Evolutionary conservation across 2,797 vertebrate species (phyloP).

Genomic region (Euphonia xanthogaster): DNA sequence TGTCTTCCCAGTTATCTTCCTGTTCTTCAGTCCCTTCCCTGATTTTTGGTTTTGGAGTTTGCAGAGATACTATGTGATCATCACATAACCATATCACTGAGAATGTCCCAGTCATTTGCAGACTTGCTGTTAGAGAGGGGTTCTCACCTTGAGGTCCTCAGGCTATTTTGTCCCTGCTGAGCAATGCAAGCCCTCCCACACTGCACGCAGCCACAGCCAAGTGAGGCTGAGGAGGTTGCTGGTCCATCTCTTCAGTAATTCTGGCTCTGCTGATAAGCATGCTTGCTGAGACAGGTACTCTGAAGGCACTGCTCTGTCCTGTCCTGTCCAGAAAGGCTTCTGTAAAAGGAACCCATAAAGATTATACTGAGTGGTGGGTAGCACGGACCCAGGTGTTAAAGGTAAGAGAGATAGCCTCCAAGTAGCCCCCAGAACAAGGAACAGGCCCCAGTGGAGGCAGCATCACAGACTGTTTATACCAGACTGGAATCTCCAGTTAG

Average conservation of each 20-base stretch:
- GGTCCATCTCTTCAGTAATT: neutral
- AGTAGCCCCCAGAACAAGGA: slow-evolving; percentile 21
- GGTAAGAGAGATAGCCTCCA: neutral
- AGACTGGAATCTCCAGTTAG: neutral
- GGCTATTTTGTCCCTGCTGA: neutral
- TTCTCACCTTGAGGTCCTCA: neutral
- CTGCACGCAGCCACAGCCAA: neutral
- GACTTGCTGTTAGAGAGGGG: neutral
- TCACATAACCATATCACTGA: neutral
- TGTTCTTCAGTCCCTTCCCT: neutral
- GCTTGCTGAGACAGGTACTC: neutral
- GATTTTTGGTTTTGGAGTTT: neutral
- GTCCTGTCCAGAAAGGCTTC: slow-evolving; percentile 9
- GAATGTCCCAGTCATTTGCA: neutral
- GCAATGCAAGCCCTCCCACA: neutral
- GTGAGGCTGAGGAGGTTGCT: neutral
- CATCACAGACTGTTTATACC: neutral
- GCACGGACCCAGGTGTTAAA: neutral
- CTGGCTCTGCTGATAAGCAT: neutral
- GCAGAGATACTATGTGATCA: neutral
- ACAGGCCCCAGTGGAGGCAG: slow-evolving; percentile 1
- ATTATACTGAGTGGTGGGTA: neutral
- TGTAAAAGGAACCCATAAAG: slow-evolving; percentile 7
- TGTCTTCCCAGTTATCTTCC: neutral
- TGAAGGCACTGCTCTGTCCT: slow-evolving; percentile 19